Percentiles rank a stretch among this genome's conserved stretches.
phyloP scores from a whole-genome alignment of 2,113 vertebrate genomes.

The Oryzias celebensis region DNA sequence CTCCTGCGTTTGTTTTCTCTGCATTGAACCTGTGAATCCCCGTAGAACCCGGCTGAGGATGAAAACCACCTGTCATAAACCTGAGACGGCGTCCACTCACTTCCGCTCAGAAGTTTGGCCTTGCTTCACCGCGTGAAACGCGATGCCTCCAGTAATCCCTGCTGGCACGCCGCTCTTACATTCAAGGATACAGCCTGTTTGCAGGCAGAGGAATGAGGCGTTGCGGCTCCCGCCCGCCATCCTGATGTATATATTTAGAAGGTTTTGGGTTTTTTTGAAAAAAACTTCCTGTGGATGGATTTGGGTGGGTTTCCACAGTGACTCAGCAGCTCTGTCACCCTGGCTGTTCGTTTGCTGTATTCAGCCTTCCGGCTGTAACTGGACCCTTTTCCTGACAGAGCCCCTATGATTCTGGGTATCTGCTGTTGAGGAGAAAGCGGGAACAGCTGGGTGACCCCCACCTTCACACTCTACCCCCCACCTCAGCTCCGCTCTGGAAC shows the following conservation, averaged over 20 bases:
- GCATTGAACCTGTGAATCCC: neutral
- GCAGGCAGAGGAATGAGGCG: conserved; percentile 25
- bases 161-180: conserved; percentile 56
- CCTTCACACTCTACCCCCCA: neutral
- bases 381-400: conserved; percentile 31
- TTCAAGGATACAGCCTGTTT: conserved; percentile 47
- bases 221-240: no score
- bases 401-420: conserved; percentile 56
- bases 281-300: neutral
- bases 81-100: neutral
- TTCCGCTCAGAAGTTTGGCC: conserved; percentile 32
- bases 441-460: conserved; percentile 55
- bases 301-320: neutral
- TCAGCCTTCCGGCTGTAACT: conserved; percentile 36
- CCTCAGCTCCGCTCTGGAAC: no score
- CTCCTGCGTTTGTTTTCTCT: no score
- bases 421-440: conserved; percentile 56
- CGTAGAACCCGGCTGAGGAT: no score
- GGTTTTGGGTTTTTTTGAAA: no score
- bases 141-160: conserved; percentile 42
- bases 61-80: neutral
- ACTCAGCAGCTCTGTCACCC: conserved; percentile 6
- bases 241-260: no score
- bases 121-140: conserved; percentile 31
- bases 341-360: no score